Conservation (phyloP, 2,888 invertebrate species). For the Eretmocerus hayati region DNA sequence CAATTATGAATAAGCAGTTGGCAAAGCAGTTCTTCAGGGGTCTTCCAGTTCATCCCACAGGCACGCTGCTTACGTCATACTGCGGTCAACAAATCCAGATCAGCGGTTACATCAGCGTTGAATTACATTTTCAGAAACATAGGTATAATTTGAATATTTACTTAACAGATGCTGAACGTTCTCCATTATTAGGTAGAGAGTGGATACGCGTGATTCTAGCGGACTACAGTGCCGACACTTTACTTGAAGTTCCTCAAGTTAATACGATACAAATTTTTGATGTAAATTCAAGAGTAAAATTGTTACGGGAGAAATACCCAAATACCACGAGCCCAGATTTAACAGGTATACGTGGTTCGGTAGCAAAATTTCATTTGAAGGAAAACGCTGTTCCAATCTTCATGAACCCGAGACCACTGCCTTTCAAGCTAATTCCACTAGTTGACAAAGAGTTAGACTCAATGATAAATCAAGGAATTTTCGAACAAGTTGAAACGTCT, state of each 20-base stretch:
- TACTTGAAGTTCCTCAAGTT: not conserved
- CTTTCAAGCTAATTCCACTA: not conserved
- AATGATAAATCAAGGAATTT: conserved; percentile 21
- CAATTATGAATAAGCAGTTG: not conserved
- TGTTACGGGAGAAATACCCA: not conserved
- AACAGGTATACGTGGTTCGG: not conserved
- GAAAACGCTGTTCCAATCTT: not conserved
- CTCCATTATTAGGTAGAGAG: not conserved
- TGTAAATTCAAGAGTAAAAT: not conserved
- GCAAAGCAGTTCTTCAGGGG: not conserved
- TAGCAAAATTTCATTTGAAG: not conserved
- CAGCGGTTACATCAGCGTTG: not conserved
- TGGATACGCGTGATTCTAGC: not conserved
- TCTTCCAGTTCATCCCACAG: not conserved
- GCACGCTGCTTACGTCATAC: not conserved
- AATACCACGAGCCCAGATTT: not conserved
- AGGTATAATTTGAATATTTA: not conserved
- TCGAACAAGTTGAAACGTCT: conserved; percentile 24
- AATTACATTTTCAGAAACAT: not conserved
- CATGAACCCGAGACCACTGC: not conserved
- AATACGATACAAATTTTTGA: not conserved
- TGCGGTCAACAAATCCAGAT: not conserved
- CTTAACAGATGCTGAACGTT: not conserved
- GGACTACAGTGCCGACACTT: not conserved
- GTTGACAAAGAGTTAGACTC: conserved; percentile 9